A percentile compares a stretch with the other conserved stretches of the same genome.
Conservation (phyloP, 1,140 invertebrate genomes). For the Aphelenchoides besseyi region DNA sequence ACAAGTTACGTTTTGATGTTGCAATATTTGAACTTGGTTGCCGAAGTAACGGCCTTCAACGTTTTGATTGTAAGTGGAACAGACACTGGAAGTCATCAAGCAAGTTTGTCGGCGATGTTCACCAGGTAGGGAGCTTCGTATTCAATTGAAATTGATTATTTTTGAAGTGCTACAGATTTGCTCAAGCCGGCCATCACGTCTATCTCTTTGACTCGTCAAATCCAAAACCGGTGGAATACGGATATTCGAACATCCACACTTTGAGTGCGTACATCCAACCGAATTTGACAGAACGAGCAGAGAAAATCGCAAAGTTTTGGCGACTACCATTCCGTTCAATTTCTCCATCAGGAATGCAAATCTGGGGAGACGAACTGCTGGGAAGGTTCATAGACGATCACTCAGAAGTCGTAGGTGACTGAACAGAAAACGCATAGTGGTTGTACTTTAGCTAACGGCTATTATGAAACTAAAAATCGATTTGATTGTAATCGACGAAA, state of each 20-base stretch:
- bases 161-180: not conserved
- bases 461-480: not conserved
- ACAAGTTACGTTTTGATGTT: no score
- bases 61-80: not conserved
- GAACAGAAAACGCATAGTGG: no score
- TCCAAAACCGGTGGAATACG: not conserved
- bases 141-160: no score
- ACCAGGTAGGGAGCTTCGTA: no score
- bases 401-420: not conserved
- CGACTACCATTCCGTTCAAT: not conserved
- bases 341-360: not conserved
- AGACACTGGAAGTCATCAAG: not conserved
- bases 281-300: not conserved
- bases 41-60: no score
- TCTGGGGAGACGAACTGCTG: not conserved
- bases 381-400: not conserved
- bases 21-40: no score
- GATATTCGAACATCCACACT: not conserved
- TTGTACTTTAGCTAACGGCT: not conserved
- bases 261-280: not conserved
- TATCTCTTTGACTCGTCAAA: not conserved
- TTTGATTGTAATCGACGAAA: not conserved
- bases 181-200: not conserved
- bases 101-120: not conserved
- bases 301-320: not conserved